Evolutionary conservation across 2,797 vertebrate genomes (phyloP).

Genomic region (Coracias cyanogaster): DNA sequence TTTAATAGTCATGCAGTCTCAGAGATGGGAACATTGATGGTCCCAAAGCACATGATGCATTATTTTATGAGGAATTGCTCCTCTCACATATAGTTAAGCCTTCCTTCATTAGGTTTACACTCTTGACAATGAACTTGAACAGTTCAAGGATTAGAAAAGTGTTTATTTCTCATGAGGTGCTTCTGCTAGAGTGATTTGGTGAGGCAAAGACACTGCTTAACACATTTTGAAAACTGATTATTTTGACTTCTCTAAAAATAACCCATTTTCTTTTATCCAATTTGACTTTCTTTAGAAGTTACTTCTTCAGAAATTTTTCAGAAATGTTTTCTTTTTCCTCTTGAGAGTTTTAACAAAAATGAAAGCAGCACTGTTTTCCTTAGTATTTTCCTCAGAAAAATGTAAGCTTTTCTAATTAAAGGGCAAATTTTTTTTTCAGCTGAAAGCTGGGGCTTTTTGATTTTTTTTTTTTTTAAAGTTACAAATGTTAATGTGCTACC

Average conservation of each 20-base stretch:
- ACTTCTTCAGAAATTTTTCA: not conserved
- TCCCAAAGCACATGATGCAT: not conserved
- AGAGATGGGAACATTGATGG: not conserved
- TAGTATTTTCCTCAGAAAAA: not conserved
- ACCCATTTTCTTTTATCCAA: not conserved
- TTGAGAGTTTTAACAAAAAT: not conserved
- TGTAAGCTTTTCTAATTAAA: conserved; percentile 22
- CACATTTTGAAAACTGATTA: not conserved
- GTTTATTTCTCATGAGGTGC: rapidly evolving
- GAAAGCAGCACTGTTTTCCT: not conserved
- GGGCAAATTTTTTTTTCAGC: not conserved
- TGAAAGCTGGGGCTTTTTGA: rapidly evolving
- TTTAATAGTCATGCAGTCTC: not conserved
- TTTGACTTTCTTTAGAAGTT: conserved; percentile 13
- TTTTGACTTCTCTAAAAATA: not conserved
- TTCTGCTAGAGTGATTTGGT: not conserved
- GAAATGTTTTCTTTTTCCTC: not conserved
- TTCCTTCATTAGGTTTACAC: not conserved
- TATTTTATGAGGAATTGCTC: not conserved
- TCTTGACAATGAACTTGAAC: not conserved
- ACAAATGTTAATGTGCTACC: not conserved
- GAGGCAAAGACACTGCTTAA: not conserved
- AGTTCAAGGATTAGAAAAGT: not conserved
- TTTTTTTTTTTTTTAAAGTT: not conserved
- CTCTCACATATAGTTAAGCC: not conserved